These are phyloP conservation scores for Torymus auratus DNA, from an alignment of 2,888 invertebrate genomes.

Conservation along the genomic window DNA sequence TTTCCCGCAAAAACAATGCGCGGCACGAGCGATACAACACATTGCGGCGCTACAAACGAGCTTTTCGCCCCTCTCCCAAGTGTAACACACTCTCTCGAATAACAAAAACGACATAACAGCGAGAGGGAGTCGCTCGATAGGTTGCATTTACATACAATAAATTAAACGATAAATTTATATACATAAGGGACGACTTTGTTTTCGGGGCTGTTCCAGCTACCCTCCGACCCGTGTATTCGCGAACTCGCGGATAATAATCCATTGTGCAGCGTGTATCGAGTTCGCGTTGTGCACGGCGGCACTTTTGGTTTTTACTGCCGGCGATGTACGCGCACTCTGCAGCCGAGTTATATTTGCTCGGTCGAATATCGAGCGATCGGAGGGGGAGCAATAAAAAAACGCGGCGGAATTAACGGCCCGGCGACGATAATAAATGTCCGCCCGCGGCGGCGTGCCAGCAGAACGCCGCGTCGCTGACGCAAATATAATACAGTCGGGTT, in stretches of 20 bases:
- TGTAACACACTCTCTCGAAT: too few relatives aligned
- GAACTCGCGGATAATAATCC: slow-evolving; percentile 52
- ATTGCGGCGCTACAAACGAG: too few relatives aligned
- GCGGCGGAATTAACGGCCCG: slow-evolving; percentile 26
- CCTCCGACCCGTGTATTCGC: slow-evolving; percentile 6
- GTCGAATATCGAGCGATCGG: slow-evolving; percentile 51
- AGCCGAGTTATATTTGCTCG: slow-evolving; percentile 49
- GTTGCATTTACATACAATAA: slow-evolving; percentile 49
- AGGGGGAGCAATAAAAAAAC: slow-evolving; percentile 44
- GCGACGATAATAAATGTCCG: slow-evolving; percentile 55
- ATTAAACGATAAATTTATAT: slow-evolving; percentile 56
- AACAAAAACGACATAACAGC: too few relatives aligned
- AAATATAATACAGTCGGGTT: slow-evolving; percentile 47
- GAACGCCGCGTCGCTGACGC: slow-evolving; percentile 9
- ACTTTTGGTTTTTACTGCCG: slow-evolving; percentile 55
- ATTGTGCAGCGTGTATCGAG: slow-evolving; percentile 34
- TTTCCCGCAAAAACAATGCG: too few relatives aligned
- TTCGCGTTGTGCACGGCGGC: neutral
- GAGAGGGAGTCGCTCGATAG: neutral
- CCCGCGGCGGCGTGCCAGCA: too few relatives aligned
- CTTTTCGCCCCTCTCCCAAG: too few relatives aligned
- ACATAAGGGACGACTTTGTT: slow-evolving; percentile 54
- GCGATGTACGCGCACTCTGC: neutral
- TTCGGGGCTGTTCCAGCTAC: slow-evolving; percentile 23
- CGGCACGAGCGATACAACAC: too few relatives aligned